These are phyloP conservation scores for Chromobotia macracanthus DNA, from an alignment of 2,797 vertebrate species.

Conservation along the genomic window DNA sequence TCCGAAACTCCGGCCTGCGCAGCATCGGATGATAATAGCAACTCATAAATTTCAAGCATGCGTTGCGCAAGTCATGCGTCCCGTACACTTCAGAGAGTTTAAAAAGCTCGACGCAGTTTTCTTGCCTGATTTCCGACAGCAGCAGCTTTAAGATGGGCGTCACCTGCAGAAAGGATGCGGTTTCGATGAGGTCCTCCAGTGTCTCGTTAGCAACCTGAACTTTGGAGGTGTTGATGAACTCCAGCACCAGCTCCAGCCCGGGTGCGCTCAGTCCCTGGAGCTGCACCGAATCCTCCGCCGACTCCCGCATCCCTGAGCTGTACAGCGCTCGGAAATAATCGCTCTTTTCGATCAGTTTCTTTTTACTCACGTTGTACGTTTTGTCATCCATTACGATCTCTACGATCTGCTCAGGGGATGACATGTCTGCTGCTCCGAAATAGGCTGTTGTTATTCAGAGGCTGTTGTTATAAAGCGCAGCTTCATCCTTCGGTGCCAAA, in stretches of 20 bases:
- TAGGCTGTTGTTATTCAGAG: background rate
- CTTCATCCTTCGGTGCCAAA: constrained; percentile 49
- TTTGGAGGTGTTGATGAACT: constrained; percentile 91
- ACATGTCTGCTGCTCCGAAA: constrained; percentile 68
- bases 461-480: background rate
- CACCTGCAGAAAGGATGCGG: constrained; percentile 92
- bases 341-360: constrained; percentile 92
- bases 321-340: constrained; percentile 95
- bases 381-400: constrained; percentile 88
- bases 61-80: constrained; percentile 83
- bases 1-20: constrained; percentile 79
- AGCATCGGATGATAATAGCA: constrained; percentile 87
- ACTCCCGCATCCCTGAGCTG: constrained; percentile 96
- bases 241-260: constrained; percentile 90
- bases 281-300: constrained; percentile 82
- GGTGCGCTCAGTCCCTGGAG: constrained; percentile 88
- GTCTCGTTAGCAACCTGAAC: constrained; percentile 81
- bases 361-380: constrained; percentile 88
- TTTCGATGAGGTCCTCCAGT: constrained; percentile 89
- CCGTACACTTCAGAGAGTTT: constrained; percentile 90
- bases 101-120: constrained; percentile 89
- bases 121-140: constrained; percentile 82
- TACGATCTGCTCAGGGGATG: constrained; percentile 80
- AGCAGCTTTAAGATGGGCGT: constrained; percentile 88
- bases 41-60: constrained; percentile 89